Percentiles rank a stretch among this genome's conserved stretches.
These are phyloP conservation scores for Pipa parva DNA, from an alignment of 2,113 vertebrate genomes.

Conservation along the genomic window DNA sequence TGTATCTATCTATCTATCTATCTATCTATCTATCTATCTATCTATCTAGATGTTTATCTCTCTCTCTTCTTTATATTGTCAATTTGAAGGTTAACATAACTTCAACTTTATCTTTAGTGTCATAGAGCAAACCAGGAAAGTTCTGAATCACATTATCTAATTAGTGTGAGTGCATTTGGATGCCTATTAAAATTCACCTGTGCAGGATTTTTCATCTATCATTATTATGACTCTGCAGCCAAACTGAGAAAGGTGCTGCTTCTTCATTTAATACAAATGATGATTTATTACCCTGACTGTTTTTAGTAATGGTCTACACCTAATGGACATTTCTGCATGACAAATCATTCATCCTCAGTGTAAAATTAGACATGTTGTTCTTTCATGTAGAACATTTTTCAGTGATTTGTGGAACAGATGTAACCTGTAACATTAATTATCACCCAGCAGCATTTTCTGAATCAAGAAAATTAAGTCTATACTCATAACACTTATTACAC, in stretches of 20 bases:
- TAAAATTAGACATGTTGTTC: conserved; percentile 56
- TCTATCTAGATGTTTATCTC: no score
- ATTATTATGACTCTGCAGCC: conserved; percentile 62
- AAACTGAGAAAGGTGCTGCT: conserved; percentile 56
- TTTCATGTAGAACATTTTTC: conserved; percentile 50
- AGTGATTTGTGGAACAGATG: conserved; percentile 37
- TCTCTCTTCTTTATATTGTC: conserved; percentile 38
- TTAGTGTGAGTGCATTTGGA: conserved; percentile 64
- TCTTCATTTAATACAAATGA: conserved; percentile 58
- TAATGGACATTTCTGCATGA: conserved; percentile 58
- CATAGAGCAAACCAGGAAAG: conserved; percentile 47
- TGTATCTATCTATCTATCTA: no score
- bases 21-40: no score
- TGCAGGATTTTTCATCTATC: conserved; percentile 65
- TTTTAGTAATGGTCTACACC: conserved; percentile 56
- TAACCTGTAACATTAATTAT: conserved; percentile 39
- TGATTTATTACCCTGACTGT: conserved; percentile 63
- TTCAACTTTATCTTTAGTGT: conserved; percentile 43
- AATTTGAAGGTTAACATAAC: conserved; percentile 39
- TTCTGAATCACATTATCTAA: conserved; percentile 62
- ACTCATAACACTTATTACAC: conserved; percentile 19
- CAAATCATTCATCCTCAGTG: conserved; percentile 50
- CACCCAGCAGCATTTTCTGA: conserved; percentile 24
- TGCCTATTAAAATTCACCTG: conserved; percentile 71
- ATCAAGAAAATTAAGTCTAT: conserved; percentile 24